phyloP scores from a whole-genome alignment of 2,888 invertebrate genomes.

The Aromia moschata region DNA sequence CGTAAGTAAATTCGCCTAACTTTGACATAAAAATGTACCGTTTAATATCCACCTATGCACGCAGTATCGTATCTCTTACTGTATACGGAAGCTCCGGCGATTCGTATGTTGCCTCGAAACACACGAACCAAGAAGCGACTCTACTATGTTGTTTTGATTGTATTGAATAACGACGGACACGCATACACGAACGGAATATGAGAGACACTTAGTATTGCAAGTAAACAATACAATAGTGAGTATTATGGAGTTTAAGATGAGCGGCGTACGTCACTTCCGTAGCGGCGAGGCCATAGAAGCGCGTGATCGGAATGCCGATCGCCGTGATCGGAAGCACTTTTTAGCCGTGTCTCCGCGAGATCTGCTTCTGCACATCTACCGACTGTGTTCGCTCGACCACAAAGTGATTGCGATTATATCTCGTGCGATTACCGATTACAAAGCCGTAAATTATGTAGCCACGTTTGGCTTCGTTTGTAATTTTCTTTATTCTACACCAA shows the following conservation, averaged over 20 bases:
- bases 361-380: slow-evolving; percentile 39
- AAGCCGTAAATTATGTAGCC: slow-evolving; percentile 6
- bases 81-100: too few relatives aligned
- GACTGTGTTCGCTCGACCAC: slow-evolving; percentile 32
- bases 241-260: slow-evolving; percentile 44
- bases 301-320: slow-evolving; percentile 39
- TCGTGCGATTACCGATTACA: slow-evolving; percentile 19
- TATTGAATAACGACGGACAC: slow-evolving; percentile 30
- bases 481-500: too few relatives aligned
- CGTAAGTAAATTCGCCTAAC: too few relatives aligned
- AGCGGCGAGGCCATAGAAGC: slow-evolving; percentile 53
- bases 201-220: slow-evolving; percentile 21
- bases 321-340: slow-evolving; percentile 45
- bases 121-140: slow-evolving; percentile 12
- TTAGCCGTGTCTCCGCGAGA: slow-evolving; percentile 34
- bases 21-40: too few relatives aligned
- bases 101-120: too few relatives aligned
- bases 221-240: slow-evolving; percentile 36
- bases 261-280: slow-evolving; percentile 55
- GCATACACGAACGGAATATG: slow-evolving; percentile 31
- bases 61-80: too few relatives aligned
- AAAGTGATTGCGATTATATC: slow-evolving; percentile 22
- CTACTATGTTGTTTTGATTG: slow-evolving; percentile 38
- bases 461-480: neutral
- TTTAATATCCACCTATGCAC: too few relatives aligned